Percentiles rank a stretch among this genome's conserved stretches.
These are phyloP conservation scores for Equus przewalskii DNA, from an alignment of 2,113 vertebrate genomes.

Conservation along the genomic window DNA sequence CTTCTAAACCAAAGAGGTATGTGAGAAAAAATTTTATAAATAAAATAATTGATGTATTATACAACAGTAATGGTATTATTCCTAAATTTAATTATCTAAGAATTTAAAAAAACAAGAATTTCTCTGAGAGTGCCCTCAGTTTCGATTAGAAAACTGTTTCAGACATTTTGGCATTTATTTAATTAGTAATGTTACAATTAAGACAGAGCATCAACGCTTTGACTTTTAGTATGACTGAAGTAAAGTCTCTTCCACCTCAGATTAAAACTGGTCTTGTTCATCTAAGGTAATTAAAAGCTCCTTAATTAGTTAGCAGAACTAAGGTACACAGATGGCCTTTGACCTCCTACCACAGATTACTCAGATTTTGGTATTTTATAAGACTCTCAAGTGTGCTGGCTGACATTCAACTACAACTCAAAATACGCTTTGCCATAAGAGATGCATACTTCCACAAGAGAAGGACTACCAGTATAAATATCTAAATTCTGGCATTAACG, in stretches of 20 bases:
- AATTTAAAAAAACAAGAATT: background rate
- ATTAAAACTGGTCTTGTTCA: background rate
- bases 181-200: constrained; percentile 41
- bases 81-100: background rate
- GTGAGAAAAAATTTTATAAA: background rate
- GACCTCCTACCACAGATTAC: background rate
- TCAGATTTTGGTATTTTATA: constrained; percentile 30
- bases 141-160: constrained; percentile 7
- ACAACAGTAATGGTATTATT: background rate
- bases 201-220: background rate
- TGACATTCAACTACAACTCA: constrained; percentile 52
- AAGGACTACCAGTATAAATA: constrained; percentile 1
- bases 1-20: background rate
- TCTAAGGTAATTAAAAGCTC: constrained; percentile 37
- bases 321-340: background rate
- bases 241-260: background rate
- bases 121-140: background rate
- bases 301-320: background rate
- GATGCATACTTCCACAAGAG: background rate
- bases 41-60: background rate
- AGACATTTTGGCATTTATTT: constrained; percentile 9
- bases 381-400: background rate
- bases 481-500: background rate
- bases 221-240: constrained; percentile 49
- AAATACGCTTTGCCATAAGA: constrained; percentile 38